Conservation (phyloP, 2,113 vertebrate species). For the Peucedramus taeniatus region DNA sequence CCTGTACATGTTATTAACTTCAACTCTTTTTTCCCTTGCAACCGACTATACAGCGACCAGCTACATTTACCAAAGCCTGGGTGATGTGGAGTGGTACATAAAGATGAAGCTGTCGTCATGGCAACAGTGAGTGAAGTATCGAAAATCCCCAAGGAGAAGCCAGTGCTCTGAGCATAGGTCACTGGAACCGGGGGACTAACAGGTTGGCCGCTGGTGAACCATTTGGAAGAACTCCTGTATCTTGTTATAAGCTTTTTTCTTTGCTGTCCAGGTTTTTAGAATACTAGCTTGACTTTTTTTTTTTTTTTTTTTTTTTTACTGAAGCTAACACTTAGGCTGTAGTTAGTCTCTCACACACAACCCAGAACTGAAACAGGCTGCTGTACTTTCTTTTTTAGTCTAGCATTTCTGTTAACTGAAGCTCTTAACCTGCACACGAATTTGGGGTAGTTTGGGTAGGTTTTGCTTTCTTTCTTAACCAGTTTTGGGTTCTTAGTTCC, state of each 20-base stretch:
- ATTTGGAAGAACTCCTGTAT: slow-evolving; percentile 98
- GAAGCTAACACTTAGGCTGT: slow-evolving; percentile 46
- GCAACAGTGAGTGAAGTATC: slow-evolving; percentile 99
- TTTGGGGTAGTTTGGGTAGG: slow-evolving; percentile 8
- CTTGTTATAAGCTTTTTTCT: slow-evolving; percentile 97
- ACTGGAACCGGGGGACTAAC: slow-evolving; percentile 99
- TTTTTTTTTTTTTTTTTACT: neutral
- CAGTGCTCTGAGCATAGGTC: slow-evolving; percentile 99
- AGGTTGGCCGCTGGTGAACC: slow-evolving; percentile 99
- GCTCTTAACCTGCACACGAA: slow-evolving; percentile 5
- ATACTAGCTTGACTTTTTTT: slow-evolving; percentile 42
- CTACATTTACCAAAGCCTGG: slow-evolving; percentile 99
- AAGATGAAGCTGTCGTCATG: slow-evolving; percentile 99
- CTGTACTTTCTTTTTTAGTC: slow-evolving; percentile 17
- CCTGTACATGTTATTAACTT: slow-evolving; percentile 93
- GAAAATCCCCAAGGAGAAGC: slow-evolving; percentile 98
- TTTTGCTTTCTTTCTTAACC: slow-evolving; percentile 13
- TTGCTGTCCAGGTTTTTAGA: slow-evolving; percentile 89
- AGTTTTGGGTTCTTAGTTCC: slow-evolving; percentile 23
- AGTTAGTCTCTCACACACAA: slow-evolving; percentile 47
- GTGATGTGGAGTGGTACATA: slow-evolving; percentile 99
- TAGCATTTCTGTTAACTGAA: slow-evolving; percentile 49
- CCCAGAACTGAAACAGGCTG: slow-evolving; percentile 30
- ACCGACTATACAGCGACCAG: slow-evolving; percentile 99
- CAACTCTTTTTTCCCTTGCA: slow-evolving; percentile 92